Percentiles rank a stretch among this genome's conserved stretches.
phyloP scores from a whole-genome alignment of 2,888 invertebrate genomes.

The Resseliella maxima region DNA sequence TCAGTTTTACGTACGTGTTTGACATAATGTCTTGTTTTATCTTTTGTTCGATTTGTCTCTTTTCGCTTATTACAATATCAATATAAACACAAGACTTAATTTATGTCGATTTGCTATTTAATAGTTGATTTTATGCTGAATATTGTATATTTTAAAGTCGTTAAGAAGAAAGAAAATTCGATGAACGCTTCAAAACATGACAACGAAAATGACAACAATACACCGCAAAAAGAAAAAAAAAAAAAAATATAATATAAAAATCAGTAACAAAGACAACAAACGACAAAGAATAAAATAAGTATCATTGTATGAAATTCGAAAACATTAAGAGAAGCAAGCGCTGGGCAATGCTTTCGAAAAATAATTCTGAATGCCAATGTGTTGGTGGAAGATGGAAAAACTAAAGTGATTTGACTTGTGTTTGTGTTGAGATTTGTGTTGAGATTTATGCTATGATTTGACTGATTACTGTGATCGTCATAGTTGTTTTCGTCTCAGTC shows the following conservation, averaged over 20 bases:
- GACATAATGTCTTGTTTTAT: constrained; percentile 50
- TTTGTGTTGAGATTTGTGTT: background rate
- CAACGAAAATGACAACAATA: background rate
- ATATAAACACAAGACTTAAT: constrained; percentile 34
- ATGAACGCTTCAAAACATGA: background rate
- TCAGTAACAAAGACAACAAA: background rate
- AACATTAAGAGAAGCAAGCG: background rate
- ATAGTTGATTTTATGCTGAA: background rate
- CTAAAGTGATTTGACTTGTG: background rate
- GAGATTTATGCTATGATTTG: too few species aligned
- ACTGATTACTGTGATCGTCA: too few species aligned
- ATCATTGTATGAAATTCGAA: constrained; percentile 3
- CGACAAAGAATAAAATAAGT: background rate
- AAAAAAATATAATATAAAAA: background rate
- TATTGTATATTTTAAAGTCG: constrained; percentile 21
- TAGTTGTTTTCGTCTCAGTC: background rate
- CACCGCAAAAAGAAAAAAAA: background rate
- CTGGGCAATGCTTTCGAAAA: constrained; percentile 23
- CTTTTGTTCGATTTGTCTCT: constrained; percentile 5
- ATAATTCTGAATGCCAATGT: constrained; percentile 10
- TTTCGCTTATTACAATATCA: constrained; percentile 46
- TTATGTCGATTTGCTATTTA: constrained; percentile 28
- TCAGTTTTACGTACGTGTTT: constrained; percentile 37
- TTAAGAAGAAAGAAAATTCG: constrained; percentile 10
- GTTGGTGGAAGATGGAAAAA: background rate